Conservation (phyloP, 2,797 vertebrate species). For the Crossoptilon crossoptilon region DNA sequence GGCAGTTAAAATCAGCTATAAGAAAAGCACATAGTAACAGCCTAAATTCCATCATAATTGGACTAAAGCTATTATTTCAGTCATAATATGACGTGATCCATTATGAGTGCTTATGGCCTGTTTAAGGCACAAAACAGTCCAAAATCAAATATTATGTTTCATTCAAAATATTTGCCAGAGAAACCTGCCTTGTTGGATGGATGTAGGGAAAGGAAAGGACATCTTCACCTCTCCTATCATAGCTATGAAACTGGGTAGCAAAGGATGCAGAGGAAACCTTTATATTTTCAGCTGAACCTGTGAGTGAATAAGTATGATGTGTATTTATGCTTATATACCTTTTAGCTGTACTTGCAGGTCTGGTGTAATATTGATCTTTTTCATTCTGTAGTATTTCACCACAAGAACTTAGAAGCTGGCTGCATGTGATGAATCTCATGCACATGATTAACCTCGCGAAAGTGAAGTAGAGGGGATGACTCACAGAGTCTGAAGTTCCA, state of each 20-base stretch:
- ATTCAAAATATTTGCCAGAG: not conserved
- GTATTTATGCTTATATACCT: not conserved
- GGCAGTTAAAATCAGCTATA: not conserved
- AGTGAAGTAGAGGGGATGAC: not conserved
- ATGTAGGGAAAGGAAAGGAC: not conserved
- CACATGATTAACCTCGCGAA: not conserved
- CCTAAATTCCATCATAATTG: not conserved
- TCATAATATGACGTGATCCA: not conserved
- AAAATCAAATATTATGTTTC: not conserved
- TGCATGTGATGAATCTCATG: not conserved
- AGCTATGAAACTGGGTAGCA: not conserved
- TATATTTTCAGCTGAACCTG: not conserved
- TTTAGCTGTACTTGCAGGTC: not conserved
- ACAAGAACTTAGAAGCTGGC: not conserved
- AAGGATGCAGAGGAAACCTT: not conserved
- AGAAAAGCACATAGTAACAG: not conserved
- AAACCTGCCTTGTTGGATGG: not conserved
- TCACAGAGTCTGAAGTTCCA: not conserved
- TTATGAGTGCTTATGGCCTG: not conserved
- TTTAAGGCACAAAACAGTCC: not conserved
- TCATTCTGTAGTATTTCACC: not conserved
- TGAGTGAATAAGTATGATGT: not conserved
- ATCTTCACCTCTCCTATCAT: not conserved
- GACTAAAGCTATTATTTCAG: not conserved
- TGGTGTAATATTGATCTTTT: not conserved